Percentiles rank a stretch among this genome's conserved stretches.
These are phyloP conservation scores for Malachius bipustulatus DNA, from an alignment of 2,888 invertebrate species.

Conservation along the genomic window DNA sequence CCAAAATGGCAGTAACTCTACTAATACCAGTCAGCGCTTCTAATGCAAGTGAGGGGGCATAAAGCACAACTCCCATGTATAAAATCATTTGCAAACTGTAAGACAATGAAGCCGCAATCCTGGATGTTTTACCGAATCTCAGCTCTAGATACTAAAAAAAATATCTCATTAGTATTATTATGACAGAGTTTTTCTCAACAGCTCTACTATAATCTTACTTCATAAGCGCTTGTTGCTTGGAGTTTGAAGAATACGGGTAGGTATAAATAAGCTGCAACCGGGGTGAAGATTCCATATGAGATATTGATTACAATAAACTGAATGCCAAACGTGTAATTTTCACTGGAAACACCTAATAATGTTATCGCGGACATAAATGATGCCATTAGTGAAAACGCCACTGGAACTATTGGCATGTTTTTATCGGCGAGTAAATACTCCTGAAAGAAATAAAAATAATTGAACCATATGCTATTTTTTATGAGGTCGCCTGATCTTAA, in stretches of 20 bases:
- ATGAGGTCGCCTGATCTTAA: no score
- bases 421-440: conserved; percentile 76
- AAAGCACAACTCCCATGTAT: conserved; percentile 84
- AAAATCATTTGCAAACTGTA: conserved; percentile 84
- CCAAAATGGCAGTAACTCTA: conserved; percentile 58
- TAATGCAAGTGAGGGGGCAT: conserved; percentile 84
- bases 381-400: conserved; percentile 85
- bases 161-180: conserved; percentile 4
- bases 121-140: conserved; percentile 66
- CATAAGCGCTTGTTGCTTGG: conserved; percentile 78
- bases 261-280: conserved; percentile 63
- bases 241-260: conserved; percentile 77
- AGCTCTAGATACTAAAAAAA: conserved; percentile 68
- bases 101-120: conserved; percentile 68
- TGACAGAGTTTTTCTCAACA: conserved; percentile 4
- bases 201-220: conserved; percentile 43
- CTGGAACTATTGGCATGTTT: conserved; percentile 67
- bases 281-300: conserved; percentile 64
- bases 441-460: no score
- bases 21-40: conserved; percentile 75
- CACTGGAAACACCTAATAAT: conserved; percentile 76
- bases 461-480: no score
- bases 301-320: conserved; percentile 69
- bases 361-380: conserved; percentile 89
- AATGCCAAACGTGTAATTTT: conserved; percentile 74